Conservation (phyloP, 2,797 vertebrate species). For the Spondyliosoma cantharus region DNA sequence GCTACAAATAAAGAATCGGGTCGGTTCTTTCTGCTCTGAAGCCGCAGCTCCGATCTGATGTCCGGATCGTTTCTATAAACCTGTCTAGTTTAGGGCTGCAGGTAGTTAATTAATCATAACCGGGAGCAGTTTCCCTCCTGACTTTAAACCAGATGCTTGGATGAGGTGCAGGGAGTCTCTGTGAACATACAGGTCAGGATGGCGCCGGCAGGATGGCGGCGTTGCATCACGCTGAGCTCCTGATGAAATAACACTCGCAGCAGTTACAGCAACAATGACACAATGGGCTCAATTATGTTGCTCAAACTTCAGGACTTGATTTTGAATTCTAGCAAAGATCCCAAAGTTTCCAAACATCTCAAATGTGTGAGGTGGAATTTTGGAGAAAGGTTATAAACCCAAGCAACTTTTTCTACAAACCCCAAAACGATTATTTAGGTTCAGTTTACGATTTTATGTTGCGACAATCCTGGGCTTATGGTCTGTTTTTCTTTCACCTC, state of each 20-base stretch:
- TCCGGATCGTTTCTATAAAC: not conserved
- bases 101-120: not conserved
- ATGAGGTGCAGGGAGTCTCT: constrained; percentile 2
- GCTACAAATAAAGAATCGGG: constrained; percentile 48
- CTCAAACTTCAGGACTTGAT: not conserved
- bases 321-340: not conserved
- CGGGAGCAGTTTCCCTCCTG: not conserved
- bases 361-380: too few relatives aligned
- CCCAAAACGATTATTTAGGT: too few relatives aligned
- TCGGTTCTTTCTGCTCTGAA: not conserved
- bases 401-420: too few relatives aligned
- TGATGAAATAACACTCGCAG: constrained; percentile 23
- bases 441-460: too few relatives aligned
- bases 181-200: constrained; percentile 1
- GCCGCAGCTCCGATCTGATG: too few relatives aligned
- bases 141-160: not conserved
- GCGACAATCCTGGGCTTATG: too few relatives aligned
- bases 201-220: not conserved
- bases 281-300: not conserved
- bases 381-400: too few relatives aligned
- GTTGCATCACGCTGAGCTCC: constrained; percentile 10
- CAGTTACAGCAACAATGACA: not conserved
- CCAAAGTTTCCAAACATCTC: too few relatives aligned
- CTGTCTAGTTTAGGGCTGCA: not conserved
- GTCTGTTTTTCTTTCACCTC: too few relatives aligned